These are phyloP conservation scores for Ginglymostoma cirratum DNA, from an alignment of 2,113 vertebrate genomes.

Conservation along the genomic window DNA sequence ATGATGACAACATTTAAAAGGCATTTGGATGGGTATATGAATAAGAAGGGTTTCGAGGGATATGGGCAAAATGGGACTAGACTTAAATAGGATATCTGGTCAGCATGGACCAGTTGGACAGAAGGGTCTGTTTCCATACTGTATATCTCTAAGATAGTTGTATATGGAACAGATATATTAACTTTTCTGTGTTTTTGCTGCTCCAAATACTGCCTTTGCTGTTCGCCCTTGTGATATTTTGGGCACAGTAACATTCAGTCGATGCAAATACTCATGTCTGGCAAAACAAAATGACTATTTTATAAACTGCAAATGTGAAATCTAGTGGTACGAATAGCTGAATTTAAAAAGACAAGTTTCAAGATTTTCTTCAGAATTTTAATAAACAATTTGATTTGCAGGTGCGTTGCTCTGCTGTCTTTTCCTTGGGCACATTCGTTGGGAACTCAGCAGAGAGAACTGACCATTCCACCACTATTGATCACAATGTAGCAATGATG, in stretches of 20 bases:
- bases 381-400: conserved; percentile 44
- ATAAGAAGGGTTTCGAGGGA: no score
- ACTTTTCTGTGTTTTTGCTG: background rate
- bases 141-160: background rate
- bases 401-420: conserved; percentile 90
- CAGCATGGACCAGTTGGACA: no score
- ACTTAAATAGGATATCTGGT: no score
- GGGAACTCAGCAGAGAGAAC: conserved; percentile 90
- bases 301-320: background rate
- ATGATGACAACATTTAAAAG: no score
- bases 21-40: no score
- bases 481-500: conserved; percentile 98
- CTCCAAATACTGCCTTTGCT: background rate
- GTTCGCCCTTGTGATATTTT: background rate
- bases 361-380: background rate
- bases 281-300: background rate
- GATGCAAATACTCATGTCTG: background rate
- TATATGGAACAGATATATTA: background rate
- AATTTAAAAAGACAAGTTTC: background rate
- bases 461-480: conserved; percentile 96
- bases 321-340: background rate
- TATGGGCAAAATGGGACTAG: no score
- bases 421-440: conserved; percentile 89
- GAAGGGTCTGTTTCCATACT: no score
- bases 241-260: background rate